Evolutionary conservation across 2,113 vertebrate species (phyloP).

Genomic region (Eulemur macaco): DNA sequence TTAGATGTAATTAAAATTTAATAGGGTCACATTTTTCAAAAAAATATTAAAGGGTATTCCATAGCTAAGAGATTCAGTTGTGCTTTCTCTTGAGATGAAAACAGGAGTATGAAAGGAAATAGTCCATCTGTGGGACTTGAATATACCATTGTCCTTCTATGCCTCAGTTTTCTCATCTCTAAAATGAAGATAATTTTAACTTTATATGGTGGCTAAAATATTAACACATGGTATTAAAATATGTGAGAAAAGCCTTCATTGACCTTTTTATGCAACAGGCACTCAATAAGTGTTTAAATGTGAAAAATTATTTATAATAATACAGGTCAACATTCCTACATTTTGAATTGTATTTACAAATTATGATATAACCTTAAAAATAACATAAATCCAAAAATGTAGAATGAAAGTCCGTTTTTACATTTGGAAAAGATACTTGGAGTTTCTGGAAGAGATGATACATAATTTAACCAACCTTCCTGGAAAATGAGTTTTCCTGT

Average conservation of each 20-base stretch:
- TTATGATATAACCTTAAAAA: background rate
- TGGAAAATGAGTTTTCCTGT: background rate
- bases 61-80: background rate
- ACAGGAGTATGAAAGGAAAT: background rate
- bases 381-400: background rate
- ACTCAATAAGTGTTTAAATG: background rate
- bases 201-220: constrained; percentile 4
- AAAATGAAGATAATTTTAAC: background rate
- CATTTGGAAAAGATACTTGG: background rate
- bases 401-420: background rate
- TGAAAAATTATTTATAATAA: background rate
- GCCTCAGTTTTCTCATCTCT: background rate
- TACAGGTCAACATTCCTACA: background rate
- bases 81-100: background rate
- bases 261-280: background rate
- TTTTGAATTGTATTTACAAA: background rate
- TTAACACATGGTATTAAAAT: background rate
- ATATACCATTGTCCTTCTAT: background rate
- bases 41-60: background rate
- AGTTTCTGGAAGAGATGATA: background rate
- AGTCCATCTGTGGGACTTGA: background rate
- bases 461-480: background rate
- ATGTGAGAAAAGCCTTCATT: background rate
- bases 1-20: background rate
- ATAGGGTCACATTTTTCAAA: background rate